Evolutionary conservation across 2,797 vertebrate species (phyloP).

Genomic region (Furcifer pardalis): DNA sequence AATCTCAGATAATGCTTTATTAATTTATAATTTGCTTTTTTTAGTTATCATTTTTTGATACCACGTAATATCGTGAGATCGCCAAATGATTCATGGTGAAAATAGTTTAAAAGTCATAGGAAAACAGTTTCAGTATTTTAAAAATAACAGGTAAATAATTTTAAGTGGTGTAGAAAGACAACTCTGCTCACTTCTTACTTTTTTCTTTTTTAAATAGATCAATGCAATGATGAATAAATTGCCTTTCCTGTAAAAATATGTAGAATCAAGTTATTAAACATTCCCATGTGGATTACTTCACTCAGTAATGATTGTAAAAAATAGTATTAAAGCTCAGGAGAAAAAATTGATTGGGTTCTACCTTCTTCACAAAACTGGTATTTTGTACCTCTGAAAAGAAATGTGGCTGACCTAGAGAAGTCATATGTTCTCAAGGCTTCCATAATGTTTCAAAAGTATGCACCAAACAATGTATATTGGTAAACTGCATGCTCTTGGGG

Average conservation of each 20-base stretch:
- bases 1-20: not conserved
- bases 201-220: not conserved
- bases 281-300: not conserved
- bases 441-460: too few relatives aligned
- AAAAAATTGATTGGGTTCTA: too few relatives aligned
- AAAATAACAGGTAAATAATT: not conserved
- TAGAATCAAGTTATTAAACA: not conserved
- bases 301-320: not conserved
- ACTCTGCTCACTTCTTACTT: not conserved
- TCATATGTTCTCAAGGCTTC: too few relatives aligned
- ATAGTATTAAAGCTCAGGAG: too few relatives aligned
- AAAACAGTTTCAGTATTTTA: not conserved
- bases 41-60: not conserved
- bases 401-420: not conserved
- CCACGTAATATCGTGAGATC: not conserved
- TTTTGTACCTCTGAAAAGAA: not conserved
- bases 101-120: not conserved
- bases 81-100: not conserved
- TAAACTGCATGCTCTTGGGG: too few relatives aligned
- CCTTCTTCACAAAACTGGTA: not conserved
- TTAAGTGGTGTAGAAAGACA: too few relatives aligned
- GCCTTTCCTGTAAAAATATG: not conserved
- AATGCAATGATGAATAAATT: not conserved
- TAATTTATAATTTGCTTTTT: not conserved
- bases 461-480: too few relatives aligned